These are phyloP conservation scores for Schizotus pectinicornis DNA, from an alignment of 2,888 invertebrate species.

Conservation along the genomic window DNA sequence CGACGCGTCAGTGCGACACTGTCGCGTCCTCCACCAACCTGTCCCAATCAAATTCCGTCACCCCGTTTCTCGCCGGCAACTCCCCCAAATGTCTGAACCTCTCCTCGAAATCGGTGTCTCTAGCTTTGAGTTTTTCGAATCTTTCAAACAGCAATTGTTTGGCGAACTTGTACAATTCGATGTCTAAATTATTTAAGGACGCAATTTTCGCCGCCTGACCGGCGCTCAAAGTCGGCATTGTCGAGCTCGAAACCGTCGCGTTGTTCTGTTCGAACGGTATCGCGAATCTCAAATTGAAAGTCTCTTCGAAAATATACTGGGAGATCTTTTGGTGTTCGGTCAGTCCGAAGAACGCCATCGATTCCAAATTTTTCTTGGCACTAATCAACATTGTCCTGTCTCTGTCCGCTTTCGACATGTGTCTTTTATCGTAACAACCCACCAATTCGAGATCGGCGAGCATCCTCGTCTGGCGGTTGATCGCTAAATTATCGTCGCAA, in stretches of 20 bases:
- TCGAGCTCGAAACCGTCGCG: conserved; percentile 84
- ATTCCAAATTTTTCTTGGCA: conserved; percentile 92
- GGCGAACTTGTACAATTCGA: conserved; percentile 93
- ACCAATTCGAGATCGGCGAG: conserved; percentile 93
- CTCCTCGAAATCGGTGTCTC: conserved; percentile 81
- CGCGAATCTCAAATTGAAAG: conserved; percentile 88
- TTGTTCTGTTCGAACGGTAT: conserved; percentile 93
- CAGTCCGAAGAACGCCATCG: conserved; percentile 97
- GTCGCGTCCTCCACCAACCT: conserved; percentile 73
- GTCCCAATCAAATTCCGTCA: conserved; percentile 90
- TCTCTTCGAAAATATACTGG: conserved; percentile 94
- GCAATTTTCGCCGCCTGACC: conserved; percentile 78
- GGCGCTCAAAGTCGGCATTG: conserved; percentile 76
- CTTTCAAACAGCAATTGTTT: conserved; percentile 85
- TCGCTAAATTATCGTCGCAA: conserved; percentile 93
- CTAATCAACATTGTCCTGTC: conserved; percentile 90
- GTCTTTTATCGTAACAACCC: conserved; percentile 91
- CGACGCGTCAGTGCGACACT: conserved; percentile 14
- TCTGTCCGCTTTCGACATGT: conserved; percentile 74
- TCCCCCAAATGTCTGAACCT: conserved; percentile 86
- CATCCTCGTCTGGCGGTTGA: conserved; percentile 98
- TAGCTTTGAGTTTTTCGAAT: conserved; percentile 79
- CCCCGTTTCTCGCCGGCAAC: conserved; percentile 74
- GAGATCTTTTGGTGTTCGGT: conserved; percentile 93
- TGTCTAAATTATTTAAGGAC: conserved; percentile 85